Base-by-base conservation (phyloP, 2,797 vertebrate genomes). In the Pelochelys cantorii region DNA sequence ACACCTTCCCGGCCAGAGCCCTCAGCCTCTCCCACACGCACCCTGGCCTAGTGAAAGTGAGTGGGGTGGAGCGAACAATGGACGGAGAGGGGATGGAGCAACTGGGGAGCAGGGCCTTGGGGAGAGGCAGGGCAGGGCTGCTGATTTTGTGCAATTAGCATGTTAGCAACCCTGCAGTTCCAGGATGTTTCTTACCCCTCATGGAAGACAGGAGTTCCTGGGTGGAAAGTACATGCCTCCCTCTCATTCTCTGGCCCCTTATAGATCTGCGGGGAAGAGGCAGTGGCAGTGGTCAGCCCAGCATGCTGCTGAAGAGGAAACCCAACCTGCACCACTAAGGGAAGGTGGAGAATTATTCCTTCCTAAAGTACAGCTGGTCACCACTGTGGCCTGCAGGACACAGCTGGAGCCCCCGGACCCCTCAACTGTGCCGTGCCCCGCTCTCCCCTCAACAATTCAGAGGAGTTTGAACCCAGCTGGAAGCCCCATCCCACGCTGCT, bases 171-270 rank as follows among this genome's bases (percentile, higher is more conserved):
- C 14, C 53, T 54, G 53, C 14, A 15, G 42, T 78, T 34, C 79
- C 82, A 75, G 7, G 1, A 0, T 7, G 17, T 92, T 71, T 55
- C 98, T 98, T 96, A 99, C 99, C 99, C 99, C 81, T 99, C 99
- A 4, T 99, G 99, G 95, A 99, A 99, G 90, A 99, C 98, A 5
- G 99, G 99, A 0, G 93, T 97, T 0, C 99, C 99, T 0, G 99
- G 98, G 88, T 99, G 99, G 96, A 99, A 97, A 3, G 85, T 97
- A 97, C 99, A 99, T 34, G 97, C 92, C 86, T 98, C 98, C n/a
- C 18, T 15, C 88, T 99, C 96, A 5, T 98, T 99, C 88, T 98
- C 98, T 0, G 97, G 95, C 22, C 98, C 98, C 91, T 98, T 96
- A 92, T 98, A 99, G 37, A 89, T 15, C 99, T 99, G 96, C 79